These are phyloP conservation scores for Orthonychiurus folsomi DNA, from an alignment of 2,888 invertebrate species.

Conservation along the genomic window DNA sequence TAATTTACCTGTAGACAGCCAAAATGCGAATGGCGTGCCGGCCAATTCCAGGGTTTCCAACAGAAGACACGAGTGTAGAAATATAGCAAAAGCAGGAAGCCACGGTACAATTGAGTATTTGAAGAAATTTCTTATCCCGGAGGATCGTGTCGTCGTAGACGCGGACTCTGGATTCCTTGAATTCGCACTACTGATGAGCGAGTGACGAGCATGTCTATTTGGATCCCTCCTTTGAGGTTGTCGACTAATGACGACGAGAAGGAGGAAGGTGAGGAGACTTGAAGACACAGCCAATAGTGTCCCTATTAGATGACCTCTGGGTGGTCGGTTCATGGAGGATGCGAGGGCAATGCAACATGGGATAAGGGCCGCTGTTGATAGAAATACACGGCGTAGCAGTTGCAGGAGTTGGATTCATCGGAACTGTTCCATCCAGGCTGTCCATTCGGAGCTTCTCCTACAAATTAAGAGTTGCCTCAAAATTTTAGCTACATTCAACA, in stretches of 20 bases:
- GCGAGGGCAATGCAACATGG: conserved; percentile 36
- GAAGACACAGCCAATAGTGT: conserved; percentile 37
- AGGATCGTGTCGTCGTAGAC: neutral
- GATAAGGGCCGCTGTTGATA: conserved; percentile 36
- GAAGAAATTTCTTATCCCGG: conserved; percentile 22
- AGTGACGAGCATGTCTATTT: conserved; percentile 11
- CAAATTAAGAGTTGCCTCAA: neutral
- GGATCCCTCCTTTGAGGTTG: conserved; percentile 47
- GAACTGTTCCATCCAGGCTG: conserved; percentile 33
- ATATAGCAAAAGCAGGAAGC: conserved; percentile 48
- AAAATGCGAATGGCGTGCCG: conserved; percentile 55
- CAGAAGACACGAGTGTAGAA: conserved; percentile 48
- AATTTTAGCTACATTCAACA: neutral
- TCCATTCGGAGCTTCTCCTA: conserved; percentile 36
- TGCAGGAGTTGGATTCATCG: conserved; percentile 37
- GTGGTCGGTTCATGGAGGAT: conserved; percentile 44
- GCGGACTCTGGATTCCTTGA: neutral
- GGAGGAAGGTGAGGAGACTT: conserved; percentile 37
- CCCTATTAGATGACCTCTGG: conserved; percentile 31
- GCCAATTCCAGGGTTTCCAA: conserved; percentile 53
- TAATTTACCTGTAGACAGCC: conserved; percentile 52
- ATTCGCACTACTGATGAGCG: neutral
- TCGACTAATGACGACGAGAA: conserved; percentile 49
- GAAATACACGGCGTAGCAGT: conserved; percentile 38
- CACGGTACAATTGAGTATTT: conserved; percentile 42